phyloP scores from a whole-genome alignment of 2,113 vertebrate species.

The Scalopus aquaticus region DNA sequence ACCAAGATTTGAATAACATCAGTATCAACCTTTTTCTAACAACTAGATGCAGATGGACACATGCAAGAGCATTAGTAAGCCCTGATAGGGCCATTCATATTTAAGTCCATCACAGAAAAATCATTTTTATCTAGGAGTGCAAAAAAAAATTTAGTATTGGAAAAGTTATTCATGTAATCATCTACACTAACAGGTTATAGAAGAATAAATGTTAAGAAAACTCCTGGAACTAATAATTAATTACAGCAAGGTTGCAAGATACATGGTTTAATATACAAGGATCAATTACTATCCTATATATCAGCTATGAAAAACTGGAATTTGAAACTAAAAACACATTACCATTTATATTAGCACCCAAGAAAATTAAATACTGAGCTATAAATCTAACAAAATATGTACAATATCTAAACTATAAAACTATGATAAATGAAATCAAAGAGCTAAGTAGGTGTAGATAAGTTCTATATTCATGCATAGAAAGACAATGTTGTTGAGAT shows the following conservation, averaged over 20 bases:
- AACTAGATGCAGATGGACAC: neutral
- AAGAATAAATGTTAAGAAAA: neutral
- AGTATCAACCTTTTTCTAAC: conserved; percentile 1
- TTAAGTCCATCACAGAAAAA: neutral
- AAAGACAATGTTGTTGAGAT: neutral
- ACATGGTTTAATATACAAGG: neutral
- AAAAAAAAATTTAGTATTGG: neutral
- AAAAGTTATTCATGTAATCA: neutral
- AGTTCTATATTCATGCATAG: neutral
- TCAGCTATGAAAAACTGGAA: neutral
- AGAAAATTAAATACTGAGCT: neutral
- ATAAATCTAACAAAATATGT: neutral
- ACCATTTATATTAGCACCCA: neutral
- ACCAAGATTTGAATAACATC: neutral
- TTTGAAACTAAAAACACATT: neutral
- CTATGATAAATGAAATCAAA: neutral
- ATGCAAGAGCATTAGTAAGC: neutral
- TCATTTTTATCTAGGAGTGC: neutral
- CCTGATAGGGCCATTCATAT: neutral
- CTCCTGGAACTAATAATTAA: neutral
- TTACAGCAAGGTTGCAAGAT: neutral
- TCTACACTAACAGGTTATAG: neutral
- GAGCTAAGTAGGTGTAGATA: too few relatives aligned
- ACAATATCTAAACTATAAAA: neutral
- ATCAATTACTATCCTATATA: too few relatives aligned